Base-by-base conservation (phyloP, 2,113 vertebrate genomes). In the Catharus fuscescens region DNA sequence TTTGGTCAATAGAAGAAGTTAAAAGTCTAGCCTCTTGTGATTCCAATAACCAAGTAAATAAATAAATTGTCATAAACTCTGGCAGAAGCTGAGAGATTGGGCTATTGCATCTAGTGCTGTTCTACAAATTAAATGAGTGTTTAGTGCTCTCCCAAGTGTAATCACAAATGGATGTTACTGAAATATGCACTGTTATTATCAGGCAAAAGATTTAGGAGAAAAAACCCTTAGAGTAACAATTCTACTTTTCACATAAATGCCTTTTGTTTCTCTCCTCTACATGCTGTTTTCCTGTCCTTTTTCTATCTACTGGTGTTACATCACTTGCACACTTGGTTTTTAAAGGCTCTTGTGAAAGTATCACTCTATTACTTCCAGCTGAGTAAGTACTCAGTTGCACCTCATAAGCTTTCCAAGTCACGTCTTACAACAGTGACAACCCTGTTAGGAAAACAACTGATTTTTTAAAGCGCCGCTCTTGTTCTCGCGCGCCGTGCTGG, bases 361-460 rank as follows among this genome's bases (percentile, higher is more conserved):
- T 67, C 79, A 23, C 88, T 95, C 60, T 90, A 64, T 97, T 95
- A 95, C 81, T 97, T 92, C 90, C 94, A 95, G 92, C 95, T 95
- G 92, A 97, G 89, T 96, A 97, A 97, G 93, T 95, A 81, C 94
- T 95, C 84, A 95, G 95, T 93, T 91, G 77, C 84, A 84, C 82
- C 88, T 96, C 91, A 93, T 97, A 91, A 97, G 74, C 87, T 85
- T 90, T 93, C 92, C 89, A 94, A 93, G 96, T 97, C 91, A 92
- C 76, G 78, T 96, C 93, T 91, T 3, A 18, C 83, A 88, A 77
- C 89, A 95, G 89, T 90, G 92, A 91, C 92, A 96, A 64, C 81
- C 56, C 66, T 52, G 86, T 72, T 85, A 91, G 80, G 90, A 90
- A 95, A 95, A 82, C 93, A 95, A 91, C 88, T 34, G 87, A 45